phyloP scores from a whole-genome alignment of 2,797 vertebrate species.

The Mormyrus hasselquistii region DNA sequence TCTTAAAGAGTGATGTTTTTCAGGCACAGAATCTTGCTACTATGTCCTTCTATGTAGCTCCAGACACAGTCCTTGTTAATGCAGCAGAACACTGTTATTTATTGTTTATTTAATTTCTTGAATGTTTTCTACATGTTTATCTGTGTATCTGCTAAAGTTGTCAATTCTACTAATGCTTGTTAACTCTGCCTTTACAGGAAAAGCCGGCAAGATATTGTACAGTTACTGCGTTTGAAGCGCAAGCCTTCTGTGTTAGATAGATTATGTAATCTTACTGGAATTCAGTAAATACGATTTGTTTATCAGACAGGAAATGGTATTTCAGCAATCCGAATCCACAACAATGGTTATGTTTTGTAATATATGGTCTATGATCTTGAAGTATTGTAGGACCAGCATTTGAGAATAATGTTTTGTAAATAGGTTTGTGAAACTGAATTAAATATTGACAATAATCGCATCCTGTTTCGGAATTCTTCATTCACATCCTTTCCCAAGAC shows the following conservation, averaged over 20 bases:
- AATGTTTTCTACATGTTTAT: slow-evolving; percentile 1
- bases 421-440: not conserved
- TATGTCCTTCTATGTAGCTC: not conserved
- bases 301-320: not conserved
- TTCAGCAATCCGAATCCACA: not conserved
- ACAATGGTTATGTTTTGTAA: not conserved
- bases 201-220: not conserved
- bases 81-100: not conserved
- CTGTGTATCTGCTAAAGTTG: not conserved
- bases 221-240: not conserved
- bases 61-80: not conserved
- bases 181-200: not conserved
- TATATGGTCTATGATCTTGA: not conserved
- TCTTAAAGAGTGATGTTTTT: not conserved
- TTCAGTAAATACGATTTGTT: not conserved
- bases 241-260: not conserved
- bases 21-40: not conserved
- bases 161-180: not conserved
- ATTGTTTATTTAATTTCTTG: slow-evolving; percentile 4
- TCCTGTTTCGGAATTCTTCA: not conserved
- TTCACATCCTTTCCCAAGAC: not conserved
- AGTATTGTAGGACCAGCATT: not conserved
- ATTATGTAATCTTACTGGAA: not conserved
- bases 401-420: not conserved
- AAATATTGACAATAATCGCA: not conserved